A percentile compares a stretch with the other conserved stretches of the same genome.
These are phyloP conservation scores for Theocolax elegans DNA, from an alignment of 1,140 invertebrate species.

Conservation along the genomic window DNA sequence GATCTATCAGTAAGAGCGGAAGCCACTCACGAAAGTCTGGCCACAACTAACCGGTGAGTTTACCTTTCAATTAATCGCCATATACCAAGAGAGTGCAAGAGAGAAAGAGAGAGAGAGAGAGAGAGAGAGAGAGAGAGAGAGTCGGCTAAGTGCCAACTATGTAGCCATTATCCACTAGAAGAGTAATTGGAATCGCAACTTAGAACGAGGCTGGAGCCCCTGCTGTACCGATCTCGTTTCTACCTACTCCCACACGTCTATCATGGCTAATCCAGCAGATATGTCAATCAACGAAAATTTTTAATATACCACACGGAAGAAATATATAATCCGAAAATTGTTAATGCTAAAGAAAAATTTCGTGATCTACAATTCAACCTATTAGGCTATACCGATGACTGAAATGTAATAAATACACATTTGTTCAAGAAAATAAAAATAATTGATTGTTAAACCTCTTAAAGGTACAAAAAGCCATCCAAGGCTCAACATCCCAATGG, in stretches of 20 bases:
- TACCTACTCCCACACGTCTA: background rate
- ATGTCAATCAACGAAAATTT: too few relatives aligned
- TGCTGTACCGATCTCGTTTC: too few relatives aligned
- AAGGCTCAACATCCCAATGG: too few relatives aligned
- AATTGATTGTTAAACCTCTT: too few relatives aligned
- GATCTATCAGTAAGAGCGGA: conserved; percentile 16
- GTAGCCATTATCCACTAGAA: conserved; percentile 60
- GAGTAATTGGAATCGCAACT: conserved; percentile 61
- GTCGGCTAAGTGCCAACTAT: conserved; percentile 58
- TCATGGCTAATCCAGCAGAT: conserved; percentile 25
- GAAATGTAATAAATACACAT: too few relatives aligned
- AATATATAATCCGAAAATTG: too few relatives aligned
- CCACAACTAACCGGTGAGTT: conserved; percentile 58
- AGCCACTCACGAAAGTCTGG: conserved; percentile 56
- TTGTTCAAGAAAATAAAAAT: too few relatives aligned
- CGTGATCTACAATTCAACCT: too few relatives aligned
- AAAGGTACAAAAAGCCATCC: too few relatives aligned
- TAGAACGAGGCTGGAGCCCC: conserved; percentile 11
- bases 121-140: background rate
- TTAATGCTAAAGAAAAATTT: too few relatives aligned
- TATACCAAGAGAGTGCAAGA: conserved; percentile 31
- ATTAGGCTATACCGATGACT: too few relatives aligned
- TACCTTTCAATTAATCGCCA: conserved; percentile 64
- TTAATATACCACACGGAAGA: too few relatives aligned
- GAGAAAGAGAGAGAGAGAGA: background rate